Evolutionary conservation across 2,113 vertebrate species (phyloP), one percentile per base, ranked within the genome.

Genomic region (Psilopsiagon aurifrons): DNA sequence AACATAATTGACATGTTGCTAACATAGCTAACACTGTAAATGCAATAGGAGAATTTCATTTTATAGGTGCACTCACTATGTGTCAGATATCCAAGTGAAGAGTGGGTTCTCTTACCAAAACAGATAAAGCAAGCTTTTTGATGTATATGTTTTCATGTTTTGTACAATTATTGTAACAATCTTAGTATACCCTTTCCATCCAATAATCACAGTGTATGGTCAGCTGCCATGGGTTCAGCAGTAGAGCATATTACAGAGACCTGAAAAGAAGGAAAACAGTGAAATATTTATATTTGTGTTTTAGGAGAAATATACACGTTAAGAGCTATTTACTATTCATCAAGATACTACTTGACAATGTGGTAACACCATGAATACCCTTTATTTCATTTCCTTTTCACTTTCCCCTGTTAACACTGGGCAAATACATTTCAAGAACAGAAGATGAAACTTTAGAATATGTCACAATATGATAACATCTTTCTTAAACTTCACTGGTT

Each of bases 1-100:
- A 47, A 13, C 7, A 10, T 29, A 54, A 9, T 8, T 73, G 64
- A 69, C 1, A 4, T 9, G 10, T 25, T 0, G 1, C 15, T 54
- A 33, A 41, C 1, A 4, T 41, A 52, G 10, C 22, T 62, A 67
- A 62, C 13, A 47, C 24, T 70, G 17, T 17, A 80, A n/a, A 54
- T 29, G 11, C 66, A 57, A 57, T 11, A 49, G 7, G 52, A 68
- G 10, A 67, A 63, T 44, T 73, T 10, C 37, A 37, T 5, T 3
- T 7, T 28, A 9, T 9, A 1, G 3, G 12, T 6, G 25, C 33
- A 44, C 6, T 59, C 33, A 52, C n/a, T 24, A 18, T 2, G 4
- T 64, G 11, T 15, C 33, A 86, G 46, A 47, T 39, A 81, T 7
- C 3, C 6, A 63, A 54, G 22, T 35, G 11, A 78, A 78, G 33